Percentiles rank a stretch among this genome's conserved stretches.
Evolutionary conservation across 1,140 invertebrate species (phyloP).

Genomic region (Samia ricini): DNA sequence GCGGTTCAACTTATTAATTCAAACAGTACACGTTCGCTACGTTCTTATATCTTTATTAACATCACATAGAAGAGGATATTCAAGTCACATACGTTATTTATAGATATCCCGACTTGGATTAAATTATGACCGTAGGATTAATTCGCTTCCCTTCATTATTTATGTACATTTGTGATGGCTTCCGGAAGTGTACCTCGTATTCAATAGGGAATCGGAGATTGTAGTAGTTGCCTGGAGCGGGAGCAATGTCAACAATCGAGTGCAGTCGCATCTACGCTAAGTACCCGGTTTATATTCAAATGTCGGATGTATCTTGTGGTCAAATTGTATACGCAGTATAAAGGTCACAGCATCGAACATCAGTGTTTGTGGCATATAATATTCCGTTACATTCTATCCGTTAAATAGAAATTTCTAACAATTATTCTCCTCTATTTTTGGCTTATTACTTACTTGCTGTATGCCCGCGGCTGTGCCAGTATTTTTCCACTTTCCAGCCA

Average conservation of each 20-base stretch:
- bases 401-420: no score
- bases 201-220: conserved; percentile 14
- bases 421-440: no score
- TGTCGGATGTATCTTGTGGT: conserved; percentile 34
- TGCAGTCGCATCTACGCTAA: conserved; percentile 32
- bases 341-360: no score
- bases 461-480: no score
- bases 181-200: conserved; percentile 6
- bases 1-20: neutral
- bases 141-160: neutral
- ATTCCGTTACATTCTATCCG: no score
- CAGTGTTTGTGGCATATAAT: no score
- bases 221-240: conserved; percentile 9
- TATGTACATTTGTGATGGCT: conserved; percentile 2
- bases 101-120: neutral
- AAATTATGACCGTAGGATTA: neutral
- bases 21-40: neutral
- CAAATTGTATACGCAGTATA: conserved; percentile 29
- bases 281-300: conserved; percentile 53
- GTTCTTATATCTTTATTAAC: neutral
- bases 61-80: neutral
- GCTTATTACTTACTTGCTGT: no score
- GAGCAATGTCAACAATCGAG: conserved; percentile 31
- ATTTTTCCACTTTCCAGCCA: no score
- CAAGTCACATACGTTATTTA: conserved; percentile 1